A percentile compares a stretch with the other conserved stretches of the same genome.
phyloP scores from a whole-genome alignment of 1,140 invertebrate species.

The Xylocopa sonorina region DNA sequence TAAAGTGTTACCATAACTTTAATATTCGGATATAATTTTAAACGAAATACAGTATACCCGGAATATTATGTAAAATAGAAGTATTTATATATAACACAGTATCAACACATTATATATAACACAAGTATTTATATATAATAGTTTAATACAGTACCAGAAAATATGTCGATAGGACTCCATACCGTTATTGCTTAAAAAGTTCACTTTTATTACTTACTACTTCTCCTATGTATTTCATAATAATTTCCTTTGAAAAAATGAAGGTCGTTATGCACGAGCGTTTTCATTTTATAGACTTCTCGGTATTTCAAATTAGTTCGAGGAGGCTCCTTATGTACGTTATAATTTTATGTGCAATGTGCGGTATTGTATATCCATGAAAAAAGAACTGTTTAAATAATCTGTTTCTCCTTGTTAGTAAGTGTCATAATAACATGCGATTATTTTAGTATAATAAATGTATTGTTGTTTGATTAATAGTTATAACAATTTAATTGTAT shows the following conservation, averaged over 20 bases:
- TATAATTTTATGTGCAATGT: background rate
- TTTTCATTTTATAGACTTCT: slow-evolving; percentile 9
- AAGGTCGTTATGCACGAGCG: slow-evolving; percentile 30
- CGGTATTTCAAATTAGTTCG: slow-evolving; percentile 17
- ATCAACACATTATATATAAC: too few relatives aligned
- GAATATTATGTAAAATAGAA: too few relatives aligned
- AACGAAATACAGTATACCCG: too few relatives aligned
- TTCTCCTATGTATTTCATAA: background rate
- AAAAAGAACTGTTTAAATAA: background rate
- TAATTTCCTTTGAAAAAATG: slow-evolving; percentile 30
- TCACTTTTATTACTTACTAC: background rate
- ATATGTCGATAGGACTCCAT: background rate
- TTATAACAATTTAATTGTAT: too few relatives aligned
- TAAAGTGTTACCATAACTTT: too few relatives aligned
- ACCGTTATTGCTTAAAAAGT: background rate
- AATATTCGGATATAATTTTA: too few relatives aligned
- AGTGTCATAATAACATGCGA: too few relatives aligned
- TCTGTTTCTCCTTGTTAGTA: background rate
- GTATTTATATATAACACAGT: too few relatives aligned
- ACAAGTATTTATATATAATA: too few relatives aligned
- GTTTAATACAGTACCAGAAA: background rate
- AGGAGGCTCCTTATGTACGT: slow-evolving; percentile 8
- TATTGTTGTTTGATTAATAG: too few relatives aligned
- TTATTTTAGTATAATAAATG: background rate
- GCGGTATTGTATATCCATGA: background rate